Percentiles rank a stretch among this genome's conserved stretches.
Evolutionary conservation across 1,140 invertebrate species (phyloP).

Genomic region (Pseudachorutes palmiensis): DNA sequence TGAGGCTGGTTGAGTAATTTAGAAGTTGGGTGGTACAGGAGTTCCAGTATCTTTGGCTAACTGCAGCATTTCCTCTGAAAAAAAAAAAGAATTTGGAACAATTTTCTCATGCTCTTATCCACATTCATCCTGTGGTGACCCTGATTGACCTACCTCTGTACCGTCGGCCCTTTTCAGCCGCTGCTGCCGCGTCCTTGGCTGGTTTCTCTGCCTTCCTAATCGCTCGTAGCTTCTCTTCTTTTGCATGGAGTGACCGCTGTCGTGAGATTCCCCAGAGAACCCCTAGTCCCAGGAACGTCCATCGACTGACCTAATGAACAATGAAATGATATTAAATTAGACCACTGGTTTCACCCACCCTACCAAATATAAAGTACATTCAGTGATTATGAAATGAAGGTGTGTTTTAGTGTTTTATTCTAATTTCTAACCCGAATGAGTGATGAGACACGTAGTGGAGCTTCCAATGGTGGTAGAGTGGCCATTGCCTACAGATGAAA

Average conservation of each 20-base stretch:
- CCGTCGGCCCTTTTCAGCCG: conserved; percentile 51
- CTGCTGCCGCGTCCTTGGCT: conserved; percentile 58
- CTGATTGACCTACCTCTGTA: conserved; percentile 38
- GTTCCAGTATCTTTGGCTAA: conserved; percentile 42
- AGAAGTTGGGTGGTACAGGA: conserved; percentile 41
- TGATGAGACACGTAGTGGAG: conserved; percentile 61
- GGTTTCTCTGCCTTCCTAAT: conserved; percentile 57
- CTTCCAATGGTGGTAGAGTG: conserved; percentile 42
- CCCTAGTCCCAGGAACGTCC: conserved; percentile 58
- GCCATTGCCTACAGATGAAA: background rate
- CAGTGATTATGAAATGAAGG: no score
- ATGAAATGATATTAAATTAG: no score
- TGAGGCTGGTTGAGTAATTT: conserved; percentile 14
- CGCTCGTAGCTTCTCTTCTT: conserved; percentile 55
- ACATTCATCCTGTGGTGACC: background rate
- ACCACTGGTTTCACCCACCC: no score
- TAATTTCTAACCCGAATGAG: conserved; percentile 61
- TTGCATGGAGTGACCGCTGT: conserved; percentile 57
- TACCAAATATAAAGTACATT: no score
- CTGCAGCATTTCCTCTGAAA: conserved; percentile 41
- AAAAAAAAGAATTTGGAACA: conserved; percentile 7
- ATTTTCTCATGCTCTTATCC: background rate
- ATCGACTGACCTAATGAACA: conserved; percentile 57
- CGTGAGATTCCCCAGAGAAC: conserved; percentile 61
- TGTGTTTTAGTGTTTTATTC: no score